phyloP scores from a whole-genome alignment of 1,140 invertebrate species.

The Reticulitermes speratus region DNA sequence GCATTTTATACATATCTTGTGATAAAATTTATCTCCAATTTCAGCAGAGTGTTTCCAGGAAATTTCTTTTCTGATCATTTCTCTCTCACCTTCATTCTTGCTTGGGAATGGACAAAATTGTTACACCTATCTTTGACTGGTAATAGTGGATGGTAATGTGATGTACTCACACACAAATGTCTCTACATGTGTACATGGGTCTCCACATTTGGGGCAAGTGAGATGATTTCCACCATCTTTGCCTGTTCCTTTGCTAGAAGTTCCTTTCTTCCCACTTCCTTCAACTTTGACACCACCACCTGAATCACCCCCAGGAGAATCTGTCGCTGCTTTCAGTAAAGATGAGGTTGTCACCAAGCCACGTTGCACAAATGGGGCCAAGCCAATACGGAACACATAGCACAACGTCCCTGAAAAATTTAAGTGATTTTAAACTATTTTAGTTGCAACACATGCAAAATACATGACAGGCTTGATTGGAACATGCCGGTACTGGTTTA shows the following conservation, averaged over 20 bases:
- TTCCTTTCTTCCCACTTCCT: conserved; percentile 37
- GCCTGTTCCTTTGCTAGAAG: conserved; percentile 41
- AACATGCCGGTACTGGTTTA: neutral
- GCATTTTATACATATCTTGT: no score
- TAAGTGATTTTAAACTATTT: neutral
- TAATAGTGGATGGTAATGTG: no score
- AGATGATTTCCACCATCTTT: conserved; percentile 61
- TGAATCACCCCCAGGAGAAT: neutral
- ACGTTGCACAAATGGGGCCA: neutral
- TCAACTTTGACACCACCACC: conserved; percentile 23
- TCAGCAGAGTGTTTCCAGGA: no score
- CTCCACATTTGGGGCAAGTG: conserved; percentile 91
- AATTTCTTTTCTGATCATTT: no score
- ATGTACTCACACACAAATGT: conserved; percentile 85
- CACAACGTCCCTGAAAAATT: conserved; percentile 28
- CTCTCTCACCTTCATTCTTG: no score
- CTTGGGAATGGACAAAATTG: no score
- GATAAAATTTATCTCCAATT: no score
- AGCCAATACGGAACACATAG: conserved; percentile 1
- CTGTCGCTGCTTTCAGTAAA: neutral
- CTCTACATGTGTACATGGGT: conserved; percentile 93
- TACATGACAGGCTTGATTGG: neutral
- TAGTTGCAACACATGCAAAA: neutral
- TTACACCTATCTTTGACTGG: no score
- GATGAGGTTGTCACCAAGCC: neutral